These are phyloP conservation scores for Hypselothyrea guttata DNA, from an alignment of 2,888 invertebrate species.

Conservation along the genomic window DNA sequence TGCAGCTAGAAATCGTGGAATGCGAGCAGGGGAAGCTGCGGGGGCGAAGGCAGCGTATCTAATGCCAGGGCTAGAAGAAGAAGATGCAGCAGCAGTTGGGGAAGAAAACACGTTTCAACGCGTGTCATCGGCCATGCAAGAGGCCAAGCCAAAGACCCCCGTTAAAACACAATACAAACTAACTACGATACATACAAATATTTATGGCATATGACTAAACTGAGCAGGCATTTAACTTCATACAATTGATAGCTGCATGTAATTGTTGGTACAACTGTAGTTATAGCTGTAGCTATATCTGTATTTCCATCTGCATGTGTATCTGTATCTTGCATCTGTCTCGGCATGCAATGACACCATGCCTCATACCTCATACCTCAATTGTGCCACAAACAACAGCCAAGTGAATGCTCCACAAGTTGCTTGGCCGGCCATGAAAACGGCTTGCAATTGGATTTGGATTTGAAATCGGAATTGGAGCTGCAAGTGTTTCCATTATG, in stretches of 20 bases:
- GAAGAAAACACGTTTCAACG: constrained; percentile 67
- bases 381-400: constrained; percentile 17
- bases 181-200: constrained; percentile 29
- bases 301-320: constrained; percentile 28
- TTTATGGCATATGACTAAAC: constrained; percentile 47
- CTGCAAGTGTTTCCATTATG: constrained; percentile 40
- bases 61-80: constrained; percentile 36
- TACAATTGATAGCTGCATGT: constrained; percentile 57
- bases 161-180: constrained; percentile 15
- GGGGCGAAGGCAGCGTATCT: constrained; percentile 28
- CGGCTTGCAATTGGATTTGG: constrained; percentile 62
- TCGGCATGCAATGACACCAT: constrained; percentile 67
- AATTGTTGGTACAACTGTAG: constrained; percentile 19
- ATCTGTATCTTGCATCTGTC: constrained; percentile 24
- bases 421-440: constrained; percentile 73
- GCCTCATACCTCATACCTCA: no score
- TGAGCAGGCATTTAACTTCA: constrained; percentile 66
- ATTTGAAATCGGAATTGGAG: constrained; percentile 35
- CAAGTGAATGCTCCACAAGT: constrained; percentile 65
- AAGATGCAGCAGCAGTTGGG: constrained; percentile 9
- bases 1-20: constrained; percentile 46
- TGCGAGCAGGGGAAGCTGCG: constrained; percentile 25
- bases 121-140: constrained; percentile 67
- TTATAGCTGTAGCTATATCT: constrained; percentile 23
- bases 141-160: constrained; percentile 72